A percentile compares a stretch with the other conserved stretches of the same genome.
These are phyloP conservation scores for Microtus oregoni DNA, from an alignment of 2,113 vertebrate genomes.

Conservation along the genomic window DNA sequence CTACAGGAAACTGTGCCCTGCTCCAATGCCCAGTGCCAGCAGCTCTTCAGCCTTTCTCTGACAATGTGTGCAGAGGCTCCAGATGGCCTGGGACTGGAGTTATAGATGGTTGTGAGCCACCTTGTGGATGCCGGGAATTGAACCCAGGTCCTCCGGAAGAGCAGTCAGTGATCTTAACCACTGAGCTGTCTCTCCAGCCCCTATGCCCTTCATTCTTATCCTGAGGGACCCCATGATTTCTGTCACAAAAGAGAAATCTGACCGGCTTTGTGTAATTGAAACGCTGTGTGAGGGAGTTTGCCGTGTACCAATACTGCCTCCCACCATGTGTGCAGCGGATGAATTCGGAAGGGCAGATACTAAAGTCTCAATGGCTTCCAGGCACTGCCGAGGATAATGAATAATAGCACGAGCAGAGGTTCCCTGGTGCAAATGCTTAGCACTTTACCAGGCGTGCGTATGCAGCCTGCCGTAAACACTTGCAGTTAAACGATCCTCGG, in stretches of 20 bases:
- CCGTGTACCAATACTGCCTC: too few species aligned
- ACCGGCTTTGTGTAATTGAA: not conserved
- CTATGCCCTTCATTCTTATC: not conserved
- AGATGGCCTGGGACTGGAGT: not conserved
- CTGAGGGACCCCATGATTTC: not conserved
- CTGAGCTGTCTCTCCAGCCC: not conserved
- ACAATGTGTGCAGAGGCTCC: not conserved
- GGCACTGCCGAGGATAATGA: not conserved
- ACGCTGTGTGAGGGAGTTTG: not conserved
- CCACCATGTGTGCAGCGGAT: not conserved
- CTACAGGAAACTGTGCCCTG: not conserved
- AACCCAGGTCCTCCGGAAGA: not conserved
- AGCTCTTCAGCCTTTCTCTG: not conserved
- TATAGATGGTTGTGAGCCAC: not conserved
- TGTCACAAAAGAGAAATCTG: not conserved
- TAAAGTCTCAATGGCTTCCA: not conserved
- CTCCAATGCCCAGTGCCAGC: not conserved
- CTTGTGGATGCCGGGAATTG: not conserved
- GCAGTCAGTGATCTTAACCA: not conserved
- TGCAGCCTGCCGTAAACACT: not conserved
- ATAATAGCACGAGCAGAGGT: not conserved
- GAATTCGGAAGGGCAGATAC: not conserved
- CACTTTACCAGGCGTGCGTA: not conserved
- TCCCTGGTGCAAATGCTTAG: not conserved
- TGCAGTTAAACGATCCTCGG: not conserved